Percentiles rank a stretch among this genome's conserved stretches.
Conservation (phyloP, 2,888 invertebrate species). For the Sisyra terminalis region DNA sequence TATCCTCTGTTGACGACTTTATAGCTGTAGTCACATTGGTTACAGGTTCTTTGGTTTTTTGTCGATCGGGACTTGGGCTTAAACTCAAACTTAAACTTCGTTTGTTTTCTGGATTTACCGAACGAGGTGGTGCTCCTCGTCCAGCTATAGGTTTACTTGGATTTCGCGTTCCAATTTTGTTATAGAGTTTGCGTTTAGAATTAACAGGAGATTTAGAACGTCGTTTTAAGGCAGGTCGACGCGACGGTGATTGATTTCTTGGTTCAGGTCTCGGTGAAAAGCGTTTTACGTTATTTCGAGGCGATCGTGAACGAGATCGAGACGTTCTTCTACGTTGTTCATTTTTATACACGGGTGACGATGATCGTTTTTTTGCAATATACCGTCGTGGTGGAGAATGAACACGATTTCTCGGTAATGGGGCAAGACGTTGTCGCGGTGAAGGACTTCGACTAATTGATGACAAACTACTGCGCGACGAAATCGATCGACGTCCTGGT, state of each 20-base stretch:
- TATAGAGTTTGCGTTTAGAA: conserved; percentile 7
- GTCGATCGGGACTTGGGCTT: conserved; percentile 12
- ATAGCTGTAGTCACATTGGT: too few species aligned
- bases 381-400: conserved; percentile 14
- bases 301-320: conserved; percentile 1
- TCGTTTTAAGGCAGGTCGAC: conserved; percentile 6
- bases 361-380: conserved; percentile 10
- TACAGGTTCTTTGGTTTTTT: not conserved
- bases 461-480: conserved; percentile 21
- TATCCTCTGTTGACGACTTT: too few species aligned
- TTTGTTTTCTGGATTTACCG: conserved; percentile 1
- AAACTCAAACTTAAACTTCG: conserved; percentile 11
- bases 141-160: not conserved
- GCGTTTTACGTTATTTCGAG: not conserved
- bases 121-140: not conserved
- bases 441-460: conserved; percentile 17
- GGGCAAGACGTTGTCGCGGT: conserved; percentile 13
- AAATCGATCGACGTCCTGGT: conserved; percentile 23
- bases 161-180: conserved; percentile 8
- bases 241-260: conserved; percentile 3
- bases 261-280: not conserved
- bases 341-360: conserved; percentile 10
- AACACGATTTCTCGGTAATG: conserved; percentile 16
- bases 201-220: conserved; percentile 8
- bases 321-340: conserved; percentile 11